A percentile compares a stretch with the other conserved stretches of the same genome.
Evolutionary conservation across 2,113 vertebrate species (phyloP).

Genomic region (Lucifuga dentata): DNA sequence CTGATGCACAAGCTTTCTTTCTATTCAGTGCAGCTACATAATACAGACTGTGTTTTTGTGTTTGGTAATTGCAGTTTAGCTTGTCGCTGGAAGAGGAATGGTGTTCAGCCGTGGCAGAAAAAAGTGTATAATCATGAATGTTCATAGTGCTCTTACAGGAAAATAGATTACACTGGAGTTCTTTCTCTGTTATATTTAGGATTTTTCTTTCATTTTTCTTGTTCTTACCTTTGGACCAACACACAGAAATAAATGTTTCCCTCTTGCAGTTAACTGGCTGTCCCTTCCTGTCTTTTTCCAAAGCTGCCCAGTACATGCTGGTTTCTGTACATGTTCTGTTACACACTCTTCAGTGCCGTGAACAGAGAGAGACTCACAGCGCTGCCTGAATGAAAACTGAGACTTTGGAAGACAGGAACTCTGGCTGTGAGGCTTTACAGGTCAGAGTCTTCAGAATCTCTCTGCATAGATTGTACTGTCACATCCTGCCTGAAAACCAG

Average conservation of each 20-base stretch:
- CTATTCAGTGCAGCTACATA: not conserved
- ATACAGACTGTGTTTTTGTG: not conserved
- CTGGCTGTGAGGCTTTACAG: not conserved
- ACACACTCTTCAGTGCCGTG: constrained; percentile 11
- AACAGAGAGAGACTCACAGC: constrained; percentile 31
- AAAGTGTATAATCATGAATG: no score
- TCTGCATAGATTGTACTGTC: constrained; percentile 54
- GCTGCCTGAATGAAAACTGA: not conserved
- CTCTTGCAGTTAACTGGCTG: constrained; percentile 27
- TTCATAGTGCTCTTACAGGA: no score
- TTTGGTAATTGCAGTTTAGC: constrained; percentile 4
- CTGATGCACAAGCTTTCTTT: no score
- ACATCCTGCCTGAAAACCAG: constrained; percentile 19
- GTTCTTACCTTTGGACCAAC: not conserved
- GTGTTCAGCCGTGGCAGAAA: not conserved
- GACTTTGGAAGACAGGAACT: constrained; percentile 11
- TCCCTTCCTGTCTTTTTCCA: constrained; percentile 33
- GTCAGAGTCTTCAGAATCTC: constrained; percentile 46
- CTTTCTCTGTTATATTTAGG: not conserved
- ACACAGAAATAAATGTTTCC: not conserved
- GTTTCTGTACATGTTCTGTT: constrained; percentile 26
- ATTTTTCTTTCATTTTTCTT: not conserved
- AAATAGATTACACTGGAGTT: no score
- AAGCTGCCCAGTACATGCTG: constrained; percentile 29
- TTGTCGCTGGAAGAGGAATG: not conserved